Evolutionary conservation across 2,797 vertebrate species (phyloP), one percentile per base, ranked within the genome.

Genomic region (Melanotaenia parkinsoni): DNA sequence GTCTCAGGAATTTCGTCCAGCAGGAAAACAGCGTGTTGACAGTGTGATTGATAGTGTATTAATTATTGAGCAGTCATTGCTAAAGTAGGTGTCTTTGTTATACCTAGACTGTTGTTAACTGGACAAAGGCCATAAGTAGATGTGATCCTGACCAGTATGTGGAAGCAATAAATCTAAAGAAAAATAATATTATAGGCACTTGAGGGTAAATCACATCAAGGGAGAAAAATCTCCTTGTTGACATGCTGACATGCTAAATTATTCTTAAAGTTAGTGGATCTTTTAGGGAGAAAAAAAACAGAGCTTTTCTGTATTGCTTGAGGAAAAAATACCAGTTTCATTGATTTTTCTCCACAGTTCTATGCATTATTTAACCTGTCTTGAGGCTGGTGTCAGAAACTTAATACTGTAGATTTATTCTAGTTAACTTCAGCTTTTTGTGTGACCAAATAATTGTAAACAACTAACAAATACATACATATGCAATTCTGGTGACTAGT

Each of bases 11-110:
- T 93, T 78, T 71, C 32, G 22, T 89, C 63, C 75, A 30, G 72
- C 82, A 66, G 85, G 83, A 83, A 71, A 84, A 72, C 81, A 70
- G 85, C 86, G 16, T 79, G 80, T 71, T 69, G 64, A 80, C 74
- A 58, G 32, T 63, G 77, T 93, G 92, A 93, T 92, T 89, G 91
- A 93, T 92, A 73, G 90, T 72, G 68, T 77, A 86, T 89, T 83
- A 89, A 89, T 91, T 85, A 85, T 58, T 76, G 71, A 65, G 68
- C 70, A 76, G 82, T 91, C 75, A 81, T 78, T 61, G 74, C 67
- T 79, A 4, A 67, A 72, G 73, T 82, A 78, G 79, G 85, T 86
- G 84, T 91, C 71, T 85, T 81, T 86, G 85, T 85, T 80, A 62
- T 12, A 78, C 22, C 24, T 67, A 72, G 65, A 70, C 70, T 70